Evolutionary conservation across 2,113 vertebrate species (phyloP).

Genomic region (Catharus fuscescens): DNA sequence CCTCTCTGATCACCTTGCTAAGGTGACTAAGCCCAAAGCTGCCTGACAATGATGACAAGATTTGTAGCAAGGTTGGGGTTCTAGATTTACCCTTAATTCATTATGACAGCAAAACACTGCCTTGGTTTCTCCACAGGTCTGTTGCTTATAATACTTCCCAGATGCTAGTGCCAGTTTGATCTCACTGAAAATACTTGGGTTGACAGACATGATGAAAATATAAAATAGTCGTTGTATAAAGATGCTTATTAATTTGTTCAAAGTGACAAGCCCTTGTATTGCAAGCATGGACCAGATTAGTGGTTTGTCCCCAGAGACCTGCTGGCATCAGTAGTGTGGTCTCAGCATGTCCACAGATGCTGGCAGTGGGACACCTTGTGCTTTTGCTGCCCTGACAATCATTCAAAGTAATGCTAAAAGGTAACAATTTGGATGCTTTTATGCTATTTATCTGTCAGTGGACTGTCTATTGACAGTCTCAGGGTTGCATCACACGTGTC

Average conservation of each 20-base stretch:
- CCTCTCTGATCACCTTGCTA: background rate
- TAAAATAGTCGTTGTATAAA: background rate
- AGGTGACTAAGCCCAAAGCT: background rate
- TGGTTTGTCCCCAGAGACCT: background rate
- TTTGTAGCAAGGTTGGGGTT: background rate
- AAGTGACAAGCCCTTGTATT: background rate
- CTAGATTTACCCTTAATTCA: background rate
- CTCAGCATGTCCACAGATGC: background rate
- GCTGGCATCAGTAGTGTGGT: background rate
- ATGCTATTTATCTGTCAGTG: fast-evolving
- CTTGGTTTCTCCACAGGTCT: background rate
- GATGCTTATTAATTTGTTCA: background rate
- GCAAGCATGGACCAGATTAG: background rate
- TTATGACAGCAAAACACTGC: background rate
- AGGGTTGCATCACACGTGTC: fast-evolving
- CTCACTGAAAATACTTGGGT: background rate
- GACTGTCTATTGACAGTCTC: background rate
- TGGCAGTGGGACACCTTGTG: background rate
- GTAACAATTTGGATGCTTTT: background rate
- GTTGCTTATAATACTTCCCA: background rate
- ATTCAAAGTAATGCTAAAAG: background rate
- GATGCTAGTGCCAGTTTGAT: background rate
- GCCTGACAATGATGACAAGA: background rate
- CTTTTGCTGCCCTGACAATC: background rate
- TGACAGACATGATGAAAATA: background rate